Percentiles rank a stretch among this genome's conserved stretches.
Evolutionary conservation across 2,113 vertebrate species (phyloP).

Genomic region (Rafetus swinhoei): DNA sequence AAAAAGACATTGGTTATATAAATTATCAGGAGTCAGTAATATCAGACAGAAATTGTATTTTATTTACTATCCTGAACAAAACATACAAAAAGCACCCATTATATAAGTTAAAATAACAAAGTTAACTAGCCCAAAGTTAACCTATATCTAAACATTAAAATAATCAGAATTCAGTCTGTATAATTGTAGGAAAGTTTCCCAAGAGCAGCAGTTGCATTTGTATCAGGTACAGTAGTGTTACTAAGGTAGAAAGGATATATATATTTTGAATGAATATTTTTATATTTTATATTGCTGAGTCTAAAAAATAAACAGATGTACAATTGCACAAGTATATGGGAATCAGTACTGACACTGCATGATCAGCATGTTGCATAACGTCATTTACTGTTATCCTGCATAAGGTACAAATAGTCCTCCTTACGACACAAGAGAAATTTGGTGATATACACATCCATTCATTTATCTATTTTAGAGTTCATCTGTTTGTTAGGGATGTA

Average conservation of each 20-base stretch:
- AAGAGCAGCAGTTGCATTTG: neutral
- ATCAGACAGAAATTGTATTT: neutral
- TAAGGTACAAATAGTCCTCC: neutral
- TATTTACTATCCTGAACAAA: constrained; percentile 4
- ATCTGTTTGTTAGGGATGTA: too few species aligned
- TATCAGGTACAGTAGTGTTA: neutral
- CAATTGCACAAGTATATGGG: neutral
- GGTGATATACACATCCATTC: neutral
- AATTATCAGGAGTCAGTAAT: neutral
- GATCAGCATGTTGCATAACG: neutral
- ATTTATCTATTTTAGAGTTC: too few species aligned
- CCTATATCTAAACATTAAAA: neutral
- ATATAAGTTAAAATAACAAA: neutral
- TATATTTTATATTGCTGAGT: neutral
- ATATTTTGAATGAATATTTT: neutral
- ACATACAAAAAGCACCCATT: neutral
- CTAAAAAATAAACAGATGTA: neutral
- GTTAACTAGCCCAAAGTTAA: neutral
- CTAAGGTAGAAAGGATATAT: neutral
- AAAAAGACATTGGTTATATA: constrained; percentile 2
- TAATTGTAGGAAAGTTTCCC: constrained; percentile 39
- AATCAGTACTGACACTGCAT: neutral
- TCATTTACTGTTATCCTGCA: neutral
- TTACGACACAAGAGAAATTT: neutral
- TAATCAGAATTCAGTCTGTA: neutral